A percentile compares a stretch with the other conserved stretches of the same genome.
Evolutionary conservation across 2,113 vertebrate species (phyloP).

Genomic region (Ceyx margarethae): DNA sequence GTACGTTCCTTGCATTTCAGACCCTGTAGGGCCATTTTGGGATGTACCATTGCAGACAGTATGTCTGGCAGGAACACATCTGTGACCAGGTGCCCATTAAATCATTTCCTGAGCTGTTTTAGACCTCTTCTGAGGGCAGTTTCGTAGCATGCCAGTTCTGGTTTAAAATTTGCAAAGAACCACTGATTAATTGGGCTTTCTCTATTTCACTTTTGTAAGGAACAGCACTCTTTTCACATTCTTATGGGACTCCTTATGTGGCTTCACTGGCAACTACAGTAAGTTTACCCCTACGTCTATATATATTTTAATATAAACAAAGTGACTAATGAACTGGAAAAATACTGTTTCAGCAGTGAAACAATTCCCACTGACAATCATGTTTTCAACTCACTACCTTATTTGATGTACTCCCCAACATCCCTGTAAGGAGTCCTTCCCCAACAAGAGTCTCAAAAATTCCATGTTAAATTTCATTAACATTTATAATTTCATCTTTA

Average conservation of each 20-base stretch:
- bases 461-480: background rate
- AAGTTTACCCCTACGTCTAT: background rate
- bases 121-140: conserved; percentile 62
- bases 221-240: conserved; percentile 8
- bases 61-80: conserved; percentile 61
- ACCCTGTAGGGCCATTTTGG: conserved; percentile 45
- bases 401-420: background rate
- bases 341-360: background rate
- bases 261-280: conserved; percentile 14
- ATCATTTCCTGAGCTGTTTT: conserved; percentile 67
- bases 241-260: conserved; percentile 21
- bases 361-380: background rate
- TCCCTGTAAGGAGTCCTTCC: background rate
- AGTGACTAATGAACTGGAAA: conserved; percentile 6
- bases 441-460: background rate
- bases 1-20: background rate
- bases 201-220: conserved; percentile 9
- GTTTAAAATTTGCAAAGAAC: conserved; percentile 53
- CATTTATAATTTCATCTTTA: background rate
- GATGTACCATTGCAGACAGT: conserved; percentile 53
- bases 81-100: conserved; percentile 66
- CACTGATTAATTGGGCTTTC: conserved; percentile 54
- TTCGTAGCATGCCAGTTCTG: conserved; percentile 53
- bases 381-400: background rate
- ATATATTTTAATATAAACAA: conserved; percentile 4